phyloP scores from a whole-genome alignment of 53 echinoderm and acorn worm genomes.

The Astropecten irregularis region DNA sequence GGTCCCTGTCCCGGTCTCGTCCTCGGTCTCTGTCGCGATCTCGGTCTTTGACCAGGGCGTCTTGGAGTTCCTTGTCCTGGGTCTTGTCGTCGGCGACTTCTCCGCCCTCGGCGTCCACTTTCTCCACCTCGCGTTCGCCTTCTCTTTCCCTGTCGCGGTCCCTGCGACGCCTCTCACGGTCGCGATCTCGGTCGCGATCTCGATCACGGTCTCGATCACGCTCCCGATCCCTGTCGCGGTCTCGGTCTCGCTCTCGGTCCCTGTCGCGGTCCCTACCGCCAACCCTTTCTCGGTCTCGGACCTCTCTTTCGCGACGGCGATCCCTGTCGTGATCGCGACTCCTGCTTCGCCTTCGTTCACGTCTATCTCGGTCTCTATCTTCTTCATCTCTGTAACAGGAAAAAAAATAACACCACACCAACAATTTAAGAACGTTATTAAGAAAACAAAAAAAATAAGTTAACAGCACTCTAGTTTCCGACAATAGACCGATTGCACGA shows the following conservation, averaged over 20 bases:
- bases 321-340: constrained; percentile 43
- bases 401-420: neutral
- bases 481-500: too few species aligned
- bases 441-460: neutral
- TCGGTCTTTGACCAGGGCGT: constrained; percentile 26
- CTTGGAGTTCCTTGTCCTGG: constrained; percentile 16
- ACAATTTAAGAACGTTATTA: neutral
- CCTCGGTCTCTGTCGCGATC: constrained; percentile 57
- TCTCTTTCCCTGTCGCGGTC: constrained; percentile 59
- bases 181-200: neutral
- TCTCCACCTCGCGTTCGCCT: constrained; percentile 61
- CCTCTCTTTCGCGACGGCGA: constrained; percentile 43
- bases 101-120: constrained; percentile 14
- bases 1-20: constrained; percentile 31
- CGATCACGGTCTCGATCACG: constrained; percentile 44
- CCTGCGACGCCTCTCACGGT: neutral
- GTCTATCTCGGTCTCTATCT: constrained; percentile 44
- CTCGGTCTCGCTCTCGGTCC: constrained; percentile 37
- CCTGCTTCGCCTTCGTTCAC: constrained; percentile 43
- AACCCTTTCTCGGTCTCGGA: neutral
- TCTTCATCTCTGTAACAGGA: constrained; percentile 46
- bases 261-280: constrained; percentile 20
- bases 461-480: neutral
- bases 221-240: constrained; percentile 16
- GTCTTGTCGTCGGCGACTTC: constrained; percentile 27